Base-by-base conservation (phyloP, 2,888 invertebrate species). In the Cosmia pyralina region DNA sequence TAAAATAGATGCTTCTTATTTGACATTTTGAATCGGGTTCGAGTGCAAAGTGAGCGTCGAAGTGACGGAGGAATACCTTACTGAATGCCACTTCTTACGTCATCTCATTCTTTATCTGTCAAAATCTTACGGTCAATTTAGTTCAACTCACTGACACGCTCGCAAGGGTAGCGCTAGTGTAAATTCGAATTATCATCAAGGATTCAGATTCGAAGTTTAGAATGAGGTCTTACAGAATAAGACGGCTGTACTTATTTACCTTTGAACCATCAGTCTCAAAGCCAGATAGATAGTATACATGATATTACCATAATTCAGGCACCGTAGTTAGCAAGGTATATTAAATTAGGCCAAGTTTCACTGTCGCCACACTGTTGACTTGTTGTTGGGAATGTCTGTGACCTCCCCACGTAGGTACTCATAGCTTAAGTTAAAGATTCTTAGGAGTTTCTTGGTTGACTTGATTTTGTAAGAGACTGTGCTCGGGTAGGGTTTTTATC, bases 341-440 rank as follows among this genome's bases (percentile, higher is more conserved):
- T 81, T 81, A 65, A 69, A 72, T 85, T 83, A 77, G 60, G 70
- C 57, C 50, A 66, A 83, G 81, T 82, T 85, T 72, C 75, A 82
- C 58, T 77, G 85, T 77, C 65, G 48, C 64, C 60, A 38, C 44
- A 13, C 53, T 69, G 69, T 69, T 75, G 69, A 59, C 68, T 75
- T 46, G 64, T 53, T 73, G 67, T 48, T 50, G 38, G 46, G 28
- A 66, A 79, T 81, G 66, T 80, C 46, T 75, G 64, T 72, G 72
- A 80, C 69, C 75, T 55, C 38, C 10, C 17, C 17, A 55, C 15
- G 67, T 38, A 64, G 52, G 65, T 62, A 8, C 46, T 50, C 22
- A 50, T 53, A 65, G 57, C 65, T 28, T 44, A 52, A 72, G 60
- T 69, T 63, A n/a, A 17, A 28, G 38, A 57, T 69, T 50, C 44